phyloP scores from a whole-genome alignment of 2,797 vertebrate species.

The Sylvilagus floridanus region DNA sequence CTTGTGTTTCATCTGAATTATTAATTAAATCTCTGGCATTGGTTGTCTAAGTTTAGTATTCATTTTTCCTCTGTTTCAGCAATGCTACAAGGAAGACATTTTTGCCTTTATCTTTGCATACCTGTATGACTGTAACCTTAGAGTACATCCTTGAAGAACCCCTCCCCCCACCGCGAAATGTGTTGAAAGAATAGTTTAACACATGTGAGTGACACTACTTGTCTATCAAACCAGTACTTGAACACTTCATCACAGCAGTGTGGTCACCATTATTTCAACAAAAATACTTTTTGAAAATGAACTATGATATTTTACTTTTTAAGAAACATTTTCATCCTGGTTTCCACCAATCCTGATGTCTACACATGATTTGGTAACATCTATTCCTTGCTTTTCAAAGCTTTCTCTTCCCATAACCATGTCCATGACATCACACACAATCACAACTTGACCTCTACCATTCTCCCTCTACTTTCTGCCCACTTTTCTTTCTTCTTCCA shows the following conservation, averaged over 20 bases:
- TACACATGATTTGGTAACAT: not conserved
- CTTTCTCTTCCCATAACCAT: not conserved
- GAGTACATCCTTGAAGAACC: not conserved
- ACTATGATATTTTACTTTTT: not conserved
- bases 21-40: not conserved
- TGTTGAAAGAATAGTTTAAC: not conserved
- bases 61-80: not conserved
- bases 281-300: not conserved
- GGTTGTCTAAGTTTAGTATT: not conserved
- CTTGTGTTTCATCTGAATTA: not conserved
- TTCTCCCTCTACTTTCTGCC: not conserved
- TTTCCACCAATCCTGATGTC: not conserved
- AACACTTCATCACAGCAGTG: not conserved
- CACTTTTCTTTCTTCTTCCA: not conserved
- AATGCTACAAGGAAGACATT: not conserved
- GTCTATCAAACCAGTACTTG: not conserved
- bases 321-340: not conserved
- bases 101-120: not conserved
- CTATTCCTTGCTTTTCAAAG: not conserved
- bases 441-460: not conserved
- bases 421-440: not conserved
- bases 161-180: not conserved
- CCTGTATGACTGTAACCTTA: not conserved
- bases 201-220: fast-evolving
- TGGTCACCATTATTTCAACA: not conserved